A percentile compares a stretch with the other conserved stretches of the same genome.
Conservation (phyloP, 2,113 vertebrate genomes). For the Notarius quadriscutis region DNA sequence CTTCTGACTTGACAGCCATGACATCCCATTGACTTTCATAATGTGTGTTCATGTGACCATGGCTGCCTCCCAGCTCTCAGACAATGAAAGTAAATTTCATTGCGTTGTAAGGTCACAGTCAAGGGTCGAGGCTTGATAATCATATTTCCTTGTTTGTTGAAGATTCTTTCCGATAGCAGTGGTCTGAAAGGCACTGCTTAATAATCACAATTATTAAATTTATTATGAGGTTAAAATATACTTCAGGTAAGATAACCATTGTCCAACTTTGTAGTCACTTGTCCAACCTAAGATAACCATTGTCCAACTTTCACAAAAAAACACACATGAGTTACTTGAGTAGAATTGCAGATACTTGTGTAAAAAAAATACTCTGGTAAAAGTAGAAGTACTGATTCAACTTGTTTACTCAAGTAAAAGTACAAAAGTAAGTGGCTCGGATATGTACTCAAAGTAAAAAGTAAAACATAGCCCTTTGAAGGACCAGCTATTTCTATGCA, state of each 20-base stretch:
- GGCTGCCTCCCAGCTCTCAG: constrained; percentile 44
- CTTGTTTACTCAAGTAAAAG: too few relatives aligned
- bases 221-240: neutral
- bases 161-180: neutral
- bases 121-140: neutral
- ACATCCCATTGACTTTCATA: constrained; percentile 60
- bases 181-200: neutral
- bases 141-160: neutral
- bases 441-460: too few relatives aligned
- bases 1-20: constrained; percentile 62
- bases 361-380: too few relatives aligned
- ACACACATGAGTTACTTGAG: too few relatives aligned
- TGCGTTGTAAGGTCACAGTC: constrained; percentile 29
- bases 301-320: too few relatives aligned
- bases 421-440: too few relatives aligned
- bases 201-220: neutral
- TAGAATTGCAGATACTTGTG: too few relatives aligned
- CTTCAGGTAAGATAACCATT: constrained; percentile 27
- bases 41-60: constrained; percentile 57
- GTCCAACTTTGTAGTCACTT: neutral
- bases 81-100: constrained; percentile 40
- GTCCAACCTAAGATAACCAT: too few relatives aligned
- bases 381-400: too few relatives aligned
- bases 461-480: too few relatives aligned
- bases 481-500: too few relatives aligned